These are phyloP conservation scores for Hydrotaea diabolus DNA, from an alignment of 2,888 invertebrate genomes.

Conservation along the genomic window DNA sequence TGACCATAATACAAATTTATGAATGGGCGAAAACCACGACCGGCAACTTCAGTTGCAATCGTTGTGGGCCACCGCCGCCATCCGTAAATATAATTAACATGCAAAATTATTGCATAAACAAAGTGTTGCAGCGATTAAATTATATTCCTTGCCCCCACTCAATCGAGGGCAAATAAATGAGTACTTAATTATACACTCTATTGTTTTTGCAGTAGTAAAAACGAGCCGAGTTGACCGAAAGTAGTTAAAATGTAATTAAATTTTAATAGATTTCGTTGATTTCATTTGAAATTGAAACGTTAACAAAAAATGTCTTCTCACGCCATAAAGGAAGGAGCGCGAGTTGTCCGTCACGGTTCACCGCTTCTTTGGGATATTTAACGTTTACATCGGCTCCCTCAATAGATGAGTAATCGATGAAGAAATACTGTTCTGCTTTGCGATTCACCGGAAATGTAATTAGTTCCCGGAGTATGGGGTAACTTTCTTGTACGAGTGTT, in stretches of 20 bases:
- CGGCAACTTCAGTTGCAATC: constrained; percentile 6
- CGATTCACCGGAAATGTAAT: constrained; percentile 63
- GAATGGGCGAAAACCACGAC: constrained; percentile 23
- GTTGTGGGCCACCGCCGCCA: background rate
- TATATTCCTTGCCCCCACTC: background rate
- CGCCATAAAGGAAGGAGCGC: background rate
- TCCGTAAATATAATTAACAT: constrained; percentile 30
- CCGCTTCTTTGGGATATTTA: background rate
- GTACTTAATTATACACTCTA: constrained; percentile 30
- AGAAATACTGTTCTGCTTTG: constrained; percentile 48
- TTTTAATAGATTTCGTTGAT: constrained; percentile 45
- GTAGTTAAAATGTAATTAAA: constrained; percentile 54
- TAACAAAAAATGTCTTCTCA: constrained; percentile 39
- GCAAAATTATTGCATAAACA: constrained; percentile 30
- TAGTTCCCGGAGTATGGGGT: constrained; percentile 29
- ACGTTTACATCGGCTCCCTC: background rate
- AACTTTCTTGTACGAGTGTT: too few species aligned
- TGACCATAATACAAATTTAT: constrained; percentile 52
- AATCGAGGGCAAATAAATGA: background rate
- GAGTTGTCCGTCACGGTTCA: background rate
- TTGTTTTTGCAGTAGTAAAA: constrained; percentile 29
- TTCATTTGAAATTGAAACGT: constrained; percentile 15
- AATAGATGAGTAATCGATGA: constrained; percentile 48
- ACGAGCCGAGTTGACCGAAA: constrained; percentile 23
- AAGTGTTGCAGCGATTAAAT: constrained; percentile 45